Evolutionary conservation across 2,797 vertebrate species (phyloP), one percentile per base, ranked within the genome.

Genomic region (Tenualosa thibaudeaui): DNA sequence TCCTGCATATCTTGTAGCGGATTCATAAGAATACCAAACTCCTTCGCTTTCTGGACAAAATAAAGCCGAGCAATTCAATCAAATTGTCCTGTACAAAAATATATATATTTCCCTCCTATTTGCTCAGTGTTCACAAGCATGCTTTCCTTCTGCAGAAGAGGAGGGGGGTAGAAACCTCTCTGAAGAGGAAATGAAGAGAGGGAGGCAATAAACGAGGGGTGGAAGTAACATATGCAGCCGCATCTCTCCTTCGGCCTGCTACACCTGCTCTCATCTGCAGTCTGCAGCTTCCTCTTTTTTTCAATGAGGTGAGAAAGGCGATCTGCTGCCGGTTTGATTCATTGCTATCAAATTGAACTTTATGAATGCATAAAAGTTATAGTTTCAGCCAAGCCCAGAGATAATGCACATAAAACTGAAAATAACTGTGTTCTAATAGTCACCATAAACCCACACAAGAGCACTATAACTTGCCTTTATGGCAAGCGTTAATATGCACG

Each of bases 331-430:
- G 86, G 0, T 93, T 92, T 94, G 94, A 95, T 95, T 95, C 93
- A 93, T 91, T 91, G 92, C 93, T 94, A 92, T 94, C 93, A 93
- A 95, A 95, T 94, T 93, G 92, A 91, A 92, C 92, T 96, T 96
- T 95, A 96, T 95, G 94, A 94, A 94, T 94, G 93, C 94, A 95
- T 95, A 95, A 97, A 98, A 99, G 97, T 98, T 97, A 98, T 97
- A 97, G 96, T 97, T 96, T 97, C 96, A 96, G 97, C 97, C 97
- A 97, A 96, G 96, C 97, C 97, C 96, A 96, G 95, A 96, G 97
- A 97, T 97, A 98, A 97, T 96, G 96, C 96, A 97, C 96, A 96
- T 96, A 97, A 97, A 98, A 97, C 96, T 95, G 98, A 96, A 95
- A 98, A 97, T 97, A 98, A 98, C 97, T 96, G 93, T 96, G 95